Base-by-base conservation (phyloP, 1,140 invertebrate species). In the Aphis gossypii region DNA sequence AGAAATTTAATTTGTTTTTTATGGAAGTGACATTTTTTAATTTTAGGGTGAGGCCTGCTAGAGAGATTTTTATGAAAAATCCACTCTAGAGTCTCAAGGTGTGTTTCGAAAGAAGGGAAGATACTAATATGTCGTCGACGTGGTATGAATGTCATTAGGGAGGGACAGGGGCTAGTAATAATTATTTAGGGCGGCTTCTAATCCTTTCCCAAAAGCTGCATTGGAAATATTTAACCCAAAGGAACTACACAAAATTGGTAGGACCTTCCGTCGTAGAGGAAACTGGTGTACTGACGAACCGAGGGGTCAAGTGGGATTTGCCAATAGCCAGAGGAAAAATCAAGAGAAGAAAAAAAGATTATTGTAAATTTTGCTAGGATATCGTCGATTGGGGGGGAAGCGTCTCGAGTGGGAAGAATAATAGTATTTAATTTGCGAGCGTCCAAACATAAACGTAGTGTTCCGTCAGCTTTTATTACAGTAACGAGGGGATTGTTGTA, bases 391-490 rank as follows among this genome's bases (percentile, higher is more conserved):
- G 54, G 89, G 3, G 51, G n/a, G 18, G 89, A 68, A 14, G 51
- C 21, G 35, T 90, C 89, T 41, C 51, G 51, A 60, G 51, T 68
- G 35, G 89, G 51, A 1, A 60, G 7, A n/a, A 90, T 60, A 18
- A 60, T 38, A 11, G 44, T 56, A 41, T 90, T 90, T 38, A 90
- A 23, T 68, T 25, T 38, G 7, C 89, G 44, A 7, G 89, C 89
- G 56, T 90, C 89, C 7, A 90, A n/a, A 38, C 89, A 90, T n/a
- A 94, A 90, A 90, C 68, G 30, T 38, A 93, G 9, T 14, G 51
- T 54, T 54, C 51, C 51, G 18, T 54, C 51, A 54, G 51, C 51
- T 54, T 54, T 54, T 54, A 54, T 54, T 54, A 54, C 51, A 54
- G 51, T 54, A 54, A 54, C 51, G 1, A 54, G 51, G 51, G 51